Base-by-base conservation (phyloP, 2,113 vertebrate species). In the Phrynocephalus versicolor region DNA sequence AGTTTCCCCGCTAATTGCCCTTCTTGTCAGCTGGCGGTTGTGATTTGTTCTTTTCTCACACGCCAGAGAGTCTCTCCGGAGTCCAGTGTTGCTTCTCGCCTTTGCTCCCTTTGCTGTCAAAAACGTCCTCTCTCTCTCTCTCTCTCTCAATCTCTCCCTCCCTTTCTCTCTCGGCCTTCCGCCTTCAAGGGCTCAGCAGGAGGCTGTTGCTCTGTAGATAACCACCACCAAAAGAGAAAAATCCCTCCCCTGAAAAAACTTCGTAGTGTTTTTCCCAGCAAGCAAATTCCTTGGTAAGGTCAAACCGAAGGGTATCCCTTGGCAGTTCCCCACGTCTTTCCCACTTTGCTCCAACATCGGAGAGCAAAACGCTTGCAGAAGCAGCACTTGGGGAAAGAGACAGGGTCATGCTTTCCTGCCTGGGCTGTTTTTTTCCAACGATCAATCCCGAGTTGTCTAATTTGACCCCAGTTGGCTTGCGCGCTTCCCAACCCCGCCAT, bases 51-150 rank as follows among this genome's bases (percentile, higher is more conserved):
- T 15, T 58, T 8, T 27, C 16, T 1, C 25, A 2, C 30, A 23
- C 9, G 1, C 57, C 8, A 2, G 7, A 10, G 23, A n/a, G 21
- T 41, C 67, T 0, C 0, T 7, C 64, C 37, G 64, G 77, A 84
- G 41, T 33, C 33, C 18, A 74, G 78, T 69, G 15, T 13, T 75
- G 86, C 82, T 58, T 88, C 33, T 78, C 45, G 45, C 45, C 25
- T 3, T 65, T 67, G n/a, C 33, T 37, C 33, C 14, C 33, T 39
- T 55, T 23, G 3, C 39, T n/a, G n/a, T 45, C 82, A 84, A 74
- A 39, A 57, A 55, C 6, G 18, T 13, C 39, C 16, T 4, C 30
- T 27, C n/a, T 45, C 62, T 51, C 35, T 3, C 3, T 79, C 35
- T 25, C 23, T 16, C 16, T n/a, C n/a, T n/a, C n/a, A n/a, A n/a